Percentiles rank a stretch among this genome's conserved stretches.
These are phyloP conservation scores for Limnephilus marmoratus DNA, from an alignment of 2,888 invertebrate species.

Conservation along the genomic window DNA sequence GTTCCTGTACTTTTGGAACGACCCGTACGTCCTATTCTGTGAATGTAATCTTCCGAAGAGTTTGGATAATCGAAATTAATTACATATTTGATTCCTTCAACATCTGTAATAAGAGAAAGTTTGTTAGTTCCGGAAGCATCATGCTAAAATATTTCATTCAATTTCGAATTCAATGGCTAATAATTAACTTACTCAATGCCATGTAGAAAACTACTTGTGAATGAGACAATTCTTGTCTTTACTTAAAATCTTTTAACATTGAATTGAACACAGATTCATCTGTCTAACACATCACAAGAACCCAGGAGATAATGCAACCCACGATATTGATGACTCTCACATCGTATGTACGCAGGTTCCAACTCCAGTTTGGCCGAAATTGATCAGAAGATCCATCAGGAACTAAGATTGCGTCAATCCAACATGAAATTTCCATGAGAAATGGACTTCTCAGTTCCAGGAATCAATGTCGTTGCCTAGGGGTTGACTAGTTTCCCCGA, in stretches of 20 bases:
- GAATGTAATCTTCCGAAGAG: constrained; percentile 96
- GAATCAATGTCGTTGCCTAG: constrained; percentile 13
- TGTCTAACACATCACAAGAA: constrained; percentile 64
- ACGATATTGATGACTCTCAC: constrained; percentile 55
- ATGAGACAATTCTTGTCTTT: constrained; percentile 56
- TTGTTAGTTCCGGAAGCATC: background rate
- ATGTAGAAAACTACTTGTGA: constrained; percentile 30
- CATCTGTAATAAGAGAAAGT: constrained; percentile 81
- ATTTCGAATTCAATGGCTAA: constrained; percentile 25
- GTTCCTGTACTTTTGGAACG: constrained; percentile 92
- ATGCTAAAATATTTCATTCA: constrained; percentile 12
- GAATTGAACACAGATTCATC: constrained; percentile 29
- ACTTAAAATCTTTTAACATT: constrained; percentile 32
- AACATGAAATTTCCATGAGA: constrained; percentile 44
- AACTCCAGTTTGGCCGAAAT: constrained; percentile 61
- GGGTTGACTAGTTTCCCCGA: constrained; percentile 6
- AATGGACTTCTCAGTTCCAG: constrained; percentile 33
- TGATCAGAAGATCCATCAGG: constrained; percentile 62
- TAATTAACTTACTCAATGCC: constrained; percentile 40
- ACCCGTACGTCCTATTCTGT: constrained; percentile 96
- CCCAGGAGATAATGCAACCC: constrained; percentile 64
- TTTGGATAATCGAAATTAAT: constrained; percentile 98
- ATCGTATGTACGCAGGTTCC: constrained; percentile 62
- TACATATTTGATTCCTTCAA: constrained; percentile 96
- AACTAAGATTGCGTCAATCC: constrained; percentile 44